phyloP scores from a whole-genome alignment of 2,113 vertebrate genomes.

The Brachypteracias leptosomus region DNA sequence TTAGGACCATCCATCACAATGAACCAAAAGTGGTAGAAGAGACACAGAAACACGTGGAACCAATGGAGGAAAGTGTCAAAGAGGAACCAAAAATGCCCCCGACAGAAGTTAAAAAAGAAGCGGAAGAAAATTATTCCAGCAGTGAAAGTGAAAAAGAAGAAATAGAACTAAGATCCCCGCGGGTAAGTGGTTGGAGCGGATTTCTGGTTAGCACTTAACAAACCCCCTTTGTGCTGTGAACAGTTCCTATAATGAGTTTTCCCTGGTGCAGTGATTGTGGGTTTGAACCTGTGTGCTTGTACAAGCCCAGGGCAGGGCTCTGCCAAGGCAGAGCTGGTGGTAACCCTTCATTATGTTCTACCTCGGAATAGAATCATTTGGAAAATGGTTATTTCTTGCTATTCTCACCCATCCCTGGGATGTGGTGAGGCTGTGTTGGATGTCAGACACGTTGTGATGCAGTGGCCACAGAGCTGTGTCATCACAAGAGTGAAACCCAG shows the following conservation, averaged over 20 bases:
- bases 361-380: background rate
- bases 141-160: slow-evolving; percentile 84
- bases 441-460: background rate
- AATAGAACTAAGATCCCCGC: slow-evolving; percentile 79
- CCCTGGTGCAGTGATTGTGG: background rate
- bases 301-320: background rate
- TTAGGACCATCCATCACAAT: slow-evolving; percentile 97
- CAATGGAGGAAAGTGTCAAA: slow-evolving; percentile 74
- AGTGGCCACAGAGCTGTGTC: background rate
- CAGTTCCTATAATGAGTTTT: background rate
- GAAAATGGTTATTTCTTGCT: background rate
- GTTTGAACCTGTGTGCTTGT: background rate
- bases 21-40: slow-evolving; percentile 78
- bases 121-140: slow-evolving; percentile 79
- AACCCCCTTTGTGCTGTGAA: background rate
- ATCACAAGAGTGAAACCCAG: background rate
- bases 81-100: slow-evolving; percentile 70
- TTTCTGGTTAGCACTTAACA: background rate
- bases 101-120: slow-evolving; percentile 73
- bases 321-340: background rate
- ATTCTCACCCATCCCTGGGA: background rate
- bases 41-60: slow-evolving; percentile 64
- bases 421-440: background rate
- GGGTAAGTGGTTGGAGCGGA: slow-evolving; percentile 76
- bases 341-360: background rate